These are phyloP conservation scores for Drosophila multiciliata DNA, from an alignment of 2,888 invertebrate genomes.

Conservation along the genomic window DNA sequence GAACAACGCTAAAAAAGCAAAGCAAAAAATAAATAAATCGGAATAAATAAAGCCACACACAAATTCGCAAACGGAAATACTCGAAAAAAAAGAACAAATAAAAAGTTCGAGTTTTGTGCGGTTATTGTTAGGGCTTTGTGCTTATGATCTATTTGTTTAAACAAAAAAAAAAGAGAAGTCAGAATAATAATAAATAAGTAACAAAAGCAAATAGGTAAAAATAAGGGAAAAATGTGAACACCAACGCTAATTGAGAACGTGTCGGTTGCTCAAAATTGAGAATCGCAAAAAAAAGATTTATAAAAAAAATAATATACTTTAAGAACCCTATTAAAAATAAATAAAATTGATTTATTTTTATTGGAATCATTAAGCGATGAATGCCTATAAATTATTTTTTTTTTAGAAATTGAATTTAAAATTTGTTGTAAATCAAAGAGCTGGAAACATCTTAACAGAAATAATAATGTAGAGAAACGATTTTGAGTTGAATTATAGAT, in stretches of 20 bases:
- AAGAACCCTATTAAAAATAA: conserved; percentile 11
- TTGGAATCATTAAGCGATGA: neutral
- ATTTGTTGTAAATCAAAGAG: neutral
- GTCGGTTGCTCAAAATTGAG: conserved; percentile 14
- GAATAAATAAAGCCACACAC: conserved; percentile 39
- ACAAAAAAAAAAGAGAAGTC: conserved; percentile 17
- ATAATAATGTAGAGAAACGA: neutral
- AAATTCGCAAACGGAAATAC: conserved; percentile 58
- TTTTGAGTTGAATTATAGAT: neutral
- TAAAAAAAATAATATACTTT: conserved; percentile 1
- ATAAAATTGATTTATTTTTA: conserved; percentile 12
- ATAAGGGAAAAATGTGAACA: conserved; percentile 33
- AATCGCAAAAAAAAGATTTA: conserved; percentile 1
- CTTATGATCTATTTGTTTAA: conserved; percentile 44
- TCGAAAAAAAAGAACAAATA: conserved; percentile 31
- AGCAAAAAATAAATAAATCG: conserved; percentile 35
- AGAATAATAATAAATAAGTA: conserved; percentile 22
- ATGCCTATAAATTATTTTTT: neutral
- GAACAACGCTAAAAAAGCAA: conserved; percentile 51
- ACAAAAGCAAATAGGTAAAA: conserved; percentile 23
- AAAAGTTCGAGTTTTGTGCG: conserved; percentile 36
- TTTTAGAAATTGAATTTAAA: neutral
- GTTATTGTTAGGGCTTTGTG: conserved; percentile 40
- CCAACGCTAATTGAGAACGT: conserved; percentile 30
- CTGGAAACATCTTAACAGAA: neutral